A percentile compares a stretch with the other conserved stretches of the same genome.
These are phyloP conservation scores for Eretmochelys imbricata DNA, from an alignment of 2,113 vertebrate species.

Conservation along the genomic window DNA sequence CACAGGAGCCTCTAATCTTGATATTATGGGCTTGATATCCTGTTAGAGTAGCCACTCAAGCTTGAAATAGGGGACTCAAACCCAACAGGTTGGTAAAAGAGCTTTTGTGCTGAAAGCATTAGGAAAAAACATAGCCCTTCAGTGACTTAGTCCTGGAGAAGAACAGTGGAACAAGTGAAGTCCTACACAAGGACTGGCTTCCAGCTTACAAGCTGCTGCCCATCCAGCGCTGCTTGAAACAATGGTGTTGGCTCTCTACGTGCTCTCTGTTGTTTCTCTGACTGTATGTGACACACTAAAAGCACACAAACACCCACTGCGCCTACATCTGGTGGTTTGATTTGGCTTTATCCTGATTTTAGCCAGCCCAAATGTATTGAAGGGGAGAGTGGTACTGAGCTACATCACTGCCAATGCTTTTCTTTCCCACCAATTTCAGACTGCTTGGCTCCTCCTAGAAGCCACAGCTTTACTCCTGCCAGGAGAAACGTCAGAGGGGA, in stretches of 20 bases:
- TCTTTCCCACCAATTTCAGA: conserved; percentile 28
- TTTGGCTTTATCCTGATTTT: conserved; percentile 18
- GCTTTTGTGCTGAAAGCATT: neutral
- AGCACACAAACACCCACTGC: neutral
- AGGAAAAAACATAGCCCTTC: conserved; percentile 6
- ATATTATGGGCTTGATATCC: neutral
- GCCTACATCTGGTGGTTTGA: neutral
- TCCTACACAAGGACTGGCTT: neutral
- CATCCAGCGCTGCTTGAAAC: conserved; percentile 2
- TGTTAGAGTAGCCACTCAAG: neutral
- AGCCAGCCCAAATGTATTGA: neutral
- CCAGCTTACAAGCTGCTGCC: neutral
- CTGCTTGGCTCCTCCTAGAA: conserved; percentile 31
- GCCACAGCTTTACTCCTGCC: neutral
- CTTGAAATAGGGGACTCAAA: neutral
- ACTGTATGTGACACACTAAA: neutral
- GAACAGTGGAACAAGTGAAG: neutral
- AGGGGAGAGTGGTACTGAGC: neutral
- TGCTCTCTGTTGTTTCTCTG: neutral
- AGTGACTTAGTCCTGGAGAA: conserved; percentile 4
- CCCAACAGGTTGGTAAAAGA: neutral
- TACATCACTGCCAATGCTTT: conserved; percentile 21
- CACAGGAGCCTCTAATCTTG: neutral
- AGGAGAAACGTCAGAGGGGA: conserved; percentile 29
- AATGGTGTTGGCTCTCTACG: neutral